These are phyloP conservation scores for Tachycineta bicolor DNA, from an alignment of 2,113 vertebrate genomes.

Conservation along the genomic window DNA sequence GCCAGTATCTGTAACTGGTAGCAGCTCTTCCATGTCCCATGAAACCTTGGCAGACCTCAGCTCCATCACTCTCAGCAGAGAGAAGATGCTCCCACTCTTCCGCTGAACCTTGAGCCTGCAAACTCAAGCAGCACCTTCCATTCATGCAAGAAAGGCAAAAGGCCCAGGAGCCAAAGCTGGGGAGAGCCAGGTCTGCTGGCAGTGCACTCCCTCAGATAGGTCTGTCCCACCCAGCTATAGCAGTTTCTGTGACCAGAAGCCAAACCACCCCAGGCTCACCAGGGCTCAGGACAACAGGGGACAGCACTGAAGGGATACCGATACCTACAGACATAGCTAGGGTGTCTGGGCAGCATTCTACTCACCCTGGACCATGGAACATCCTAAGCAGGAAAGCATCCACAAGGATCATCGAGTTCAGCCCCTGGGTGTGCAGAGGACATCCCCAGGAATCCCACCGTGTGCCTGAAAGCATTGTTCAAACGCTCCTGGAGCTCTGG, in stretches of 20 bases:
- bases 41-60: background rate
- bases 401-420: background rate
- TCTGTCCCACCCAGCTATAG: background rate
- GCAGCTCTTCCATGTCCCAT: background rate
- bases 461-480: background rate
- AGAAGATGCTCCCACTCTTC: background rate
- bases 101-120: accelerated
- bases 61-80: background rate
- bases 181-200: background rate
- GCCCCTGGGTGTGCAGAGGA: background rate
- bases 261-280: background rate
- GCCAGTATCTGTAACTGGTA: background rate
- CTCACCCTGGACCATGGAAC: background rate
- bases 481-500: background rate
- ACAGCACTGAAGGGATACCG: background rate
- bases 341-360: background rate
- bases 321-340: background rate
- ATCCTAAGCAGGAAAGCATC: background rate
- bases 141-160: background rate
- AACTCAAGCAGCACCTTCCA: background rate
- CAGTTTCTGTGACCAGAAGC: background rate
- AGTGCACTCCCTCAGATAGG: background rate
- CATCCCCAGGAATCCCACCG: background rate
- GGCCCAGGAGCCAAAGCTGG: background rate
- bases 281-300: background rate